Evolutionary conservation across 2,888 invertebrate species (phyloP).

Genomic region (Formica aserva): DNA sequence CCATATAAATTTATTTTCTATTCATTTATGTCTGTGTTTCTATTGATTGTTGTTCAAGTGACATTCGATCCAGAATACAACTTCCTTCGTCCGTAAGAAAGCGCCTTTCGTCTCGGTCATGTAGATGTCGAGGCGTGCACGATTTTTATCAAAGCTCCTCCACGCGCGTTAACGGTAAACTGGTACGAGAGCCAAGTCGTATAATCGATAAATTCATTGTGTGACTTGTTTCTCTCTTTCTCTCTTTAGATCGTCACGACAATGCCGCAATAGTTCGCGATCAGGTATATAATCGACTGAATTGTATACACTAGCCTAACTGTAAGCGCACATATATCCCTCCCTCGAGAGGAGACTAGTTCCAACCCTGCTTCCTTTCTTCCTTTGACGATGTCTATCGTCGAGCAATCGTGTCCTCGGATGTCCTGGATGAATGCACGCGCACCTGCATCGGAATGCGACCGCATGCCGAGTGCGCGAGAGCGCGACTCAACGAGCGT

Average conservation of each 20-base stretch:
- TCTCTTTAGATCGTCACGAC: slow-evolving; percentile 60
- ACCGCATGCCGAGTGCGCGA: slow-evolving; percentile 23
- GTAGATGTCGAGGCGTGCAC: slow-evolving; percentile 48
- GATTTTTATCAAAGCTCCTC: slow-evolving; percentile 60
- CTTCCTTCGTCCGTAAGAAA: not conserved
- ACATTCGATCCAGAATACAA: slow-evolving; percentile 7
- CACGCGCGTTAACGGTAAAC: slow-evolving; percentile 66
- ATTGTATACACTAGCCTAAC: slow-evolving; percentile 75
- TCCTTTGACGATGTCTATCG: slow-evolving; percentile 41
- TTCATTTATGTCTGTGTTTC: not conserved
- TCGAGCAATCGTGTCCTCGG: slow-evolving; percentile 53
- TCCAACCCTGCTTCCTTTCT: slow-evolving; percentile 40
- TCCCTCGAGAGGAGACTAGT: slow-evolving; percentile 52
- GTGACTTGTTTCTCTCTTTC: slow-evolving; percentile 55
- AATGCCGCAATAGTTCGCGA: slow-evolving; percentile 73
- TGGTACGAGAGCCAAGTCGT: slow-evolving; percentile 51
- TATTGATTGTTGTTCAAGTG: not conserved
- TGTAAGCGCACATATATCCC: slow-evolving; percentile 63
- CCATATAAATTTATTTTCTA: not conserved
- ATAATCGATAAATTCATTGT: slow-evolving; percentile 75
- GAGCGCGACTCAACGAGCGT: slow-evolving; percentile 6
- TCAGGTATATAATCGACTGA: slow-evolving; percentile 78
- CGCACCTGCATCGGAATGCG: slow-evolving; percentile 60
- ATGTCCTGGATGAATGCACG: slow-evolving; percentile 64
- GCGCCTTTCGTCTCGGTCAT: slow-evolving; percentile 55